Evolutionary conservation across 2,113 vertebrate species (phyloP).

Genomic region (Thamnaconus septentrionalis): DNA sequence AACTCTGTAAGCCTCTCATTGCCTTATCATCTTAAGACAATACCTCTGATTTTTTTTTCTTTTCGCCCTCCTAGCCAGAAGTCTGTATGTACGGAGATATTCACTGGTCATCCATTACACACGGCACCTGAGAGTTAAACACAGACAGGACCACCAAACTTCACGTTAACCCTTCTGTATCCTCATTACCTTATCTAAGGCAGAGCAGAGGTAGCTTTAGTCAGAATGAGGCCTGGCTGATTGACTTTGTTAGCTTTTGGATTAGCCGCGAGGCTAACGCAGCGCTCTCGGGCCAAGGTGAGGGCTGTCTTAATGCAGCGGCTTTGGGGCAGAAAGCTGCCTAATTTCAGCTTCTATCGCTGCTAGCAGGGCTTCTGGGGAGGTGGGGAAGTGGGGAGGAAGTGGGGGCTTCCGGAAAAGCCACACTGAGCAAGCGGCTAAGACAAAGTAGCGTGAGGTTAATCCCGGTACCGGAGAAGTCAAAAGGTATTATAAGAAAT

Average conservation of each 20-base stretch:
- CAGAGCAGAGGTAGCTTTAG: constrained; percentile 48
- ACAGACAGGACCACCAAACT: constrained; percentile 30
- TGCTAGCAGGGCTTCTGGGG: constrained; percentile 49
- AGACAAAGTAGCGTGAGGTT: constrained; percentile 72
- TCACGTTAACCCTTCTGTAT: constrained; percentile 51
- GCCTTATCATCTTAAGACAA: constrained; percentile 71
- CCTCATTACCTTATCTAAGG: constrained; percentile 71
- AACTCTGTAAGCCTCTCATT: constrained; percentile 64
- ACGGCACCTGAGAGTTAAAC: constrained; percentile 34
- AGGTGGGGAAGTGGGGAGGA: too few relatives aligned
- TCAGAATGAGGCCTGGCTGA: constrained; percentile 58
- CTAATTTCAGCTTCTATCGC: constrained; percentile 74
- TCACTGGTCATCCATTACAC: constrained; percentile 61
- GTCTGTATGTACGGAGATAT: constrained; percentile 51
- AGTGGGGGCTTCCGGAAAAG: constrained; percentile 22
- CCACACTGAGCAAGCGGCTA: constrained; percentile 39
- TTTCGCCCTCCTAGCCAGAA: constrained; percentile 9
- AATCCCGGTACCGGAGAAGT: constrained; percentile 57
- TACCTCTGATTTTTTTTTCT: constrained; percentile 38
- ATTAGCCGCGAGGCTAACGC: constrained; percentile 60
- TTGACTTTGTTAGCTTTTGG: constrained; percentile 70
- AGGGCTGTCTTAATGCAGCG: constrained; percentile 67
- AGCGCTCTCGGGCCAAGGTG: constrained; percentile 63
- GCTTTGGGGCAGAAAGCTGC: constrained; percentile 69
- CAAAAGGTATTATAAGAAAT: constrained; percentile 59